A percentile compares a stretch with the other conserved stretches of the same genome.
Evolutionary conservation across 2,113 vertebrate species (phyloP).

Genomic region (Uria lomvia): DNA sequence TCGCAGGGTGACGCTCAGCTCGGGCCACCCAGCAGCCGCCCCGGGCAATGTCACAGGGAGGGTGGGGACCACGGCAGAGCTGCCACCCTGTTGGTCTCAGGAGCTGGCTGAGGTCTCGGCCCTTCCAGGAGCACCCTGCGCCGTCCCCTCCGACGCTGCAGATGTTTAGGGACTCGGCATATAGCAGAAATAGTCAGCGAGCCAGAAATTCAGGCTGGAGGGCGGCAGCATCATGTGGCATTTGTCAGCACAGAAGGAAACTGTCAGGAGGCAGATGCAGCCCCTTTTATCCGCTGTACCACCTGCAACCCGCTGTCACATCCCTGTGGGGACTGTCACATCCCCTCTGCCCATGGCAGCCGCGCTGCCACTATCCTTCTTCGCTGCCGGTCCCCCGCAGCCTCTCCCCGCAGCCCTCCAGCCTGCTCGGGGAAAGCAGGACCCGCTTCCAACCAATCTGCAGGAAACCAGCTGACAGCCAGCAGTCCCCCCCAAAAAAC

Average conservation of each 20-base stretch:
- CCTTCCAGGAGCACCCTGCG: neutral
- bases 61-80: neutral
- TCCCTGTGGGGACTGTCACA: neutral
- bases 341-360: neutral
- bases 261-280: neutral
- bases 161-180: neutral
- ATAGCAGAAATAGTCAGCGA: neutral
- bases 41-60: neutral
- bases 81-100: rapidly evolving
- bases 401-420: neutral
- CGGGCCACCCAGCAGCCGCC: neutral
- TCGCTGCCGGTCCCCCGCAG: rapidly evolving
- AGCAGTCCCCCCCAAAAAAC: neutral
- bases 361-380: neutral
- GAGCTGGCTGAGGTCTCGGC: neutral
- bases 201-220: neutral
- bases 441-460: neutral
- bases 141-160: neutral
- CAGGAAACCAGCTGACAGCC: neutral
- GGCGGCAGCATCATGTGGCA: neutral
- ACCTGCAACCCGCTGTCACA: rapidly evolving
- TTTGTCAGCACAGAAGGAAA: neutral
- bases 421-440: neutral
- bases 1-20: neutral
- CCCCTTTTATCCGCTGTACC: neutral